phyloP scores from a whole-genome alignment of 2,113 vertebrate species.

The Antechinus flavipes region DNA sequence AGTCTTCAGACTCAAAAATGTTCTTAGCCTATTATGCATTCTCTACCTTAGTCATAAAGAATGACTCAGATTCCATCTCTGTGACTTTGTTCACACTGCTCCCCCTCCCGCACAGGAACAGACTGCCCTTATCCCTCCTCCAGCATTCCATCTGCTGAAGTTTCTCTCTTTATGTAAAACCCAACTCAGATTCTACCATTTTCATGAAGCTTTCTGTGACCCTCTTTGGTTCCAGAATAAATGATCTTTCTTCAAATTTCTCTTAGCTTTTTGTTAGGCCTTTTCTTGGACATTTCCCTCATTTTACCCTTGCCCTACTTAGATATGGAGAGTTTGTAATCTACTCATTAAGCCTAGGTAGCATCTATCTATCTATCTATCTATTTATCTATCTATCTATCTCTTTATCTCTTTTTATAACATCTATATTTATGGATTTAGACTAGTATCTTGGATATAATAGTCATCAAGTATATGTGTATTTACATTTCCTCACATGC shows the following conservation, averaged over 20 bases:
- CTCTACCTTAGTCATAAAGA: background rate
- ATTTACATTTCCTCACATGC: background rate
- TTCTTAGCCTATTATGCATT: background rate
- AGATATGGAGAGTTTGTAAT: background rate
- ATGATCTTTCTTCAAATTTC: background rate
- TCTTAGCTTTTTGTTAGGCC: background rate
- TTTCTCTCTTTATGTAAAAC: background rate
- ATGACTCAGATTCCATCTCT: background rate
- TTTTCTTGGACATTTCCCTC: background rate
- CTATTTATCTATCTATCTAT: background rate
- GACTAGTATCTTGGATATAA: background rate
- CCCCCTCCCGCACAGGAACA: background rate
- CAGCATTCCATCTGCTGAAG: background rate
- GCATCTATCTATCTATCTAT: background rate
- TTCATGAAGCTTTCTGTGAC: background rate
- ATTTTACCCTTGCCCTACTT: background rate
- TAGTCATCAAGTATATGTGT: background rate
- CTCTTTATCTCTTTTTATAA: background rate
- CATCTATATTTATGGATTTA: background rate
- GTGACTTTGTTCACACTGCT: background rate
- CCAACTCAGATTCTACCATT: background rate
- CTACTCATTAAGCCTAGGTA: background rate
- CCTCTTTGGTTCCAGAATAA: background rate
- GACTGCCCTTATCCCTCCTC: background rate
- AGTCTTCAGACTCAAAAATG: background rate